phyloP scores from a whole-genome alignment of 2,113 vertebrate genomes.

The Onychostruthus taczanowskii region DNA sequence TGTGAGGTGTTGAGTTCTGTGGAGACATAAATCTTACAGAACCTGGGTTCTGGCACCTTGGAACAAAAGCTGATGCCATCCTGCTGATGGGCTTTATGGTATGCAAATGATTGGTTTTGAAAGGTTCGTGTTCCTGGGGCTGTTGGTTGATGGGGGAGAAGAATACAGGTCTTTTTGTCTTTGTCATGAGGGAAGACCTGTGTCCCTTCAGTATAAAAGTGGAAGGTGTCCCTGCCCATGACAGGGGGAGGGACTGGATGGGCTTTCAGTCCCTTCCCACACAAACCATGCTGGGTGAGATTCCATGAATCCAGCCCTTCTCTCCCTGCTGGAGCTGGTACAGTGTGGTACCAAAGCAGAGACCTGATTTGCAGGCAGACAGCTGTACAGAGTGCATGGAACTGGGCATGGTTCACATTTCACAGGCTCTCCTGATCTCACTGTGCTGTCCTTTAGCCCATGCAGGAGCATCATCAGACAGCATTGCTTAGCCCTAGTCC shows the following conservation, averaged over 20 bases:
- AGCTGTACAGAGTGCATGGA: neutral
- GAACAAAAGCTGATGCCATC: neutral
- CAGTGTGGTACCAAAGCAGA: neutral
- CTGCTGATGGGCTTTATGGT: neutral
- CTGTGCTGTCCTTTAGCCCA: neutral
- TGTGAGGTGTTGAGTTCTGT: neutral
- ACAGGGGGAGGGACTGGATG: neutral
- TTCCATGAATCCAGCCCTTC: neutral
- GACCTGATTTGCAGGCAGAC: neutral
- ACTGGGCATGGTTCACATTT: neutral
- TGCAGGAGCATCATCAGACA: neutral
- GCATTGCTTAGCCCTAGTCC: neutral
- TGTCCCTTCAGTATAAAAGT: neutral
- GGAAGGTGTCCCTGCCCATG: neutral
- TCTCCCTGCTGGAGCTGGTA: neutral
- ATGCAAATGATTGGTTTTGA: neutral
- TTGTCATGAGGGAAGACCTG: neutral
- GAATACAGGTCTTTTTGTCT: neutral
- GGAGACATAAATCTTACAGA: neutral
- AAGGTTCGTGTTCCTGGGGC: neutral
- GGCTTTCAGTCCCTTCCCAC: neutral
- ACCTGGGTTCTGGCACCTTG: too few relatives aligned
- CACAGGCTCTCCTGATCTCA: neutral
- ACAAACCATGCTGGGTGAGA: neutral
- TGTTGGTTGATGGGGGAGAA: neutral